Evolutionary conservation across 1,140 invertebrate species (phyloP).

Genomic region (Cydia splendana): DNA sequence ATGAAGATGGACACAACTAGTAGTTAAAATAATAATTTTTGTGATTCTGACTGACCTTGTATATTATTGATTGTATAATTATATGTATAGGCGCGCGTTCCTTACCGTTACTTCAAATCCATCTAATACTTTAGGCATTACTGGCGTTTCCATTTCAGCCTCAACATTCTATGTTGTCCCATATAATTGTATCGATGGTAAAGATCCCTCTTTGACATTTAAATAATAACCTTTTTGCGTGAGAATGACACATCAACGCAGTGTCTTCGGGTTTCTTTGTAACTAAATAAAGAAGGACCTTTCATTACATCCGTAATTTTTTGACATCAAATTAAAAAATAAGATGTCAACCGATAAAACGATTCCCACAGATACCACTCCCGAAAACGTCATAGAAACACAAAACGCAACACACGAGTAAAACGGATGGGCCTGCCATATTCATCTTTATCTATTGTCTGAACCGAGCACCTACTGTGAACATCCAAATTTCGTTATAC

Average conservation of each 20-base stretch:
- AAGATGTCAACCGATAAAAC: not conserved
- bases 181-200: not conserved
- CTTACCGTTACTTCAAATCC: not conserved
- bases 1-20: too few species aligned
- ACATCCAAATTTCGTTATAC: too few species aligned
- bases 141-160: not conserved
- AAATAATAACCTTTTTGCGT: too few species aligned
- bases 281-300: too few species aligned
- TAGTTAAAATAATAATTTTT: too few species aligned
- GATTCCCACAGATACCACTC: constrained; percentile 38
- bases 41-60: not conserved
- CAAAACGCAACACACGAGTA: constrained; percentile 37
- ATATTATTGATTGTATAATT: not conserved
- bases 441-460: not conserved
- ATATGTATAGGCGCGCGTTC: not conserved
- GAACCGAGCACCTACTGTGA: not conserved
- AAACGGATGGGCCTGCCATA: constrained; percentile 45
- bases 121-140: constrained; percentile 31
- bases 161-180: constrained; percentile 1
- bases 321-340: not conserved
- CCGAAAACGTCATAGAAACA: constrained; percentile 54
- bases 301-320: too few species aligned
- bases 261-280: not conserved
- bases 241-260: too few species aligned
- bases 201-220: too few species aligned